Evolutionary conservation across 2,888 invertebrate species (phyloP), one percentile per base, ranked within the genome.

Genomic region (Dexiosoma caninum): DNA sequence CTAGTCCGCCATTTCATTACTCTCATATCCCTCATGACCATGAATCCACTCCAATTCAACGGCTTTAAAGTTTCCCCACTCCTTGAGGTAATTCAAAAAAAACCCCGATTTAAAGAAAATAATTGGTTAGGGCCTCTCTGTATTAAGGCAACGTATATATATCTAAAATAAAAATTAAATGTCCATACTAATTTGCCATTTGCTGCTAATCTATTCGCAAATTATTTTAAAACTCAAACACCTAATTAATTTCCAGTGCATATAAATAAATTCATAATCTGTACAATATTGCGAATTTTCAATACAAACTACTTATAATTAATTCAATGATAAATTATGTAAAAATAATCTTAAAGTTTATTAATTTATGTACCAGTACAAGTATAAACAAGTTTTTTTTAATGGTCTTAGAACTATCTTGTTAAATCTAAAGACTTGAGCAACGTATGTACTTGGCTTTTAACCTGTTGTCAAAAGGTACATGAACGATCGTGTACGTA

Each of bases 381-480:
- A 44, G 2, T 23, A 14, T 3, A 64, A 71, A 77, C 72, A 32
- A 42, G 75, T 76, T 76, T 71, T 60, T 49, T 55, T 21, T 7
- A 27, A 60, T 46, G 21, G 16, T 67, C 35, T 70, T 30, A 66
- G 53, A 76, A 71, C 32, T 60, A 59, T 35, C 27, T 37, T 49
- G 3, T 19, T 23, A 60, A 51, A 60, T 42, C 51, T 46, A 49
- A 70, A 75, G 57, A 75, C 42, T 74, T 70, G 57, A 75, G 69
- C 44, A 59, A 70, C 79, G 51, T n/a, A n/a, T n/a, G n/a, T 42
- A 74, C 79, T 79, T 79, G 69, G 62, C 74, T 42, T 70, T 49
- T 79, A 75, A 75, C 69, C 79, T 64, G 42, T 3, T 59, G 64
- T 23, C 3, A 19, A 42, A 19, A 67, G 21, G 30, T 46, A 27